Evolutionary conservation across 2,113 vertebrate species (phyloP).

Genomic region (Hippocampus mohnikei): DNA sequence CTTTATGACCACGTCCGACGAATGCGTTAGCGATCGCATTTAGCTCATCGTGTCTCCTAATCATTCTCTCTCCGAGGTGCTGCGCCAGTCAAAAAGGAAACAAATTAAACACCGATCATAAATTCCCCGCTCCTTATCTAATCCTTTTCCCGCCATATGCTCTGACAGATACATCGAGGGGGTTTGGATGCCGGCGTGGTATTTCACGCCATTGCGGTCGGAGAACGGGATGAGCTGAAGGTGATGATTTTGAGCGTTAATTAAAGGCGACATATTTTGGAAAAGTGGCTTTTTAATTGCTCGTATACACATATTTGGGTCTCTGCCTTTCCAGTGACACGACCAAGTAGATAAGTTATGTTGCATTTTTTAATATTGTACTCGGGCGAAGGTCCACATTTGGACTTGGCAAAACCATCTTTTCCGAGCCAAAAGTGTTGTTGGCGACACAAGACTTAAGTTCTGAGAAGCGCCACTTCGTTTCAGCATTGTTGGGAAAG

Average conservation of each 20-base stretch:
- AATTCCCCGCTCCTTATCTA: conserved; percentile 43
- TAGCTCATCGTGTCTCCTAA: neutral
- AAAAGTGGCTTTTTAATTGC: neutral
- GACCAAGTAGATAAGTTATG: too few relatives aligned
- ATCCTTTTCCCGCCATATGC: conserved; percentile 11
- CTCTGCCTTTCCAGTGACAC: too few relatives aligned
- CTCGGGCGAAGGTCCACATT: too few relatives aligned
- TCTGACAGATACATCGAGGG: conserved; percentile 33
- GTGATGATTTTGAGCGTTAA: neutral
- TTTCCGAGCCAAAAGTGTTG: too few relatives aligned
- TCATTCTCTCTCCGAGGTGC: conserved; percentile 7
- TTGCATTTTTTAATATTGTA: too few relatives aligned
- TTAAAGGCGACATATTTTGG: conserved; percentile 2
- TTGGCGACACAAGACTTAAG: too few relatives aligned
- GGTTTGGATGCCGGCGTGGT: conserved; percentile 28
- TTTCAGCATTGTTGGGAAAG: too few relatives aligned
- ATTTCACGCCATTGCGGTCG: conserved; percentile 18
- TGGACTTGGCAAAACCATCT: too few relatives aligned
- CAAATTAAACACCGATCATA: conserved; percentile 49
- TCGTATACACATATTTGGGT: neutral
- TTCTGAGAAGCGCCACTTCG: too few relatives aligned
- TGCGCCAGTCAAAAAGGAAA: conserved; percentile 19
- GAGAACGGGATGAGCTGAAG: neutral
- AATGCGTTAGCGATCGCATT: neutral
- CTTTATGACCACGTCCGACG: neutral